Conservation (phyloP, 2,113 vertebrate genomes). For the Pycnonotus jocosus region DNA sequence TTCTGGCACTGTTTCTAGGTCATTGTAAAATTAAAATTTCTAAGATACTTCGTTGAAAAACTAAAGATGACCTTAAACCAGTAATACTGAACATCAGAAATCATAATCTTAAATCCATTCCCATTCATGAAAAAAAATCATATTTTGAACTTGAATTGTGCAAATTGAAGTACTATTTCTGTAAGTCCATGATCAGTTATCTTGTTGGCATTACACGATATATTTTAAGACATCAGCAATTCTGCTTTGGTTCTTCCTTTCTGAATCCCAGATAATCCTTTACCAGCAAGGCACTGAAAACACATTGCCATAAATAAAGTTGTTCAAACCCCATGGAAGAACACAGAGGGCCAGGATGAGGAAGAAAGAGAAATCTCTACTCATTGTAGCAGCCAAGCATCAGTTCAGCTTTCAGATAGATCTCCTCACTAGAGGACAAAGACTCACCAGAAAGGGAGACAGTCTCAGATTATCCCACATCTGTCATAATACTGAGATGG, state of each 20-base stretch:
- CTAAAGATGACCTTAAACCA: background rate
- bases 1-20: background rate
- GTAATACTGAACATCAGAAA: background rate
- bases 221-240: background rate
- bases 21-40: background rate
- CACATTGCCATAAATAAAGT: background rate
- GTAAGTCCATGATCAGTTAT: background rate
- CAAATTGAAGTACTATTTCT: background rate
- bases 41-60: background rate
- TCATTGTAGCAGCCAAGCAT: background rate
- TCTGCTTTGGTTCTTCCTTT: background rate
- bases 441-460: background rate
- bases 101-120: background rate
- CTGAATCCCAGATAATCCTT: background rate
- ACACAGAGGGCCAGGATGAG: background rate
- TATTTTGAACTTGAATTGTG: background rate
- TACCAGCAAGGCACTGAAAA: background rate
- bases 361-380: background rate
- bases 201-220: background rate
- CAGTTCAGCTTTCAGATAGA: background rate
- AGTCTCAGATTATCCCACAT: background rate
- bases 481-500: background rate
- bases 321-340: background rate
- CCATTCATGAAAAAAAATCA: background rate
- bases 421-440: background rate